Percentiles rank a stretch among this genome's conserved stretches.
phyloP scores from a whole-genome alignment of 2,797 vertebrate species.

The Siniperca obscura region DNA sequence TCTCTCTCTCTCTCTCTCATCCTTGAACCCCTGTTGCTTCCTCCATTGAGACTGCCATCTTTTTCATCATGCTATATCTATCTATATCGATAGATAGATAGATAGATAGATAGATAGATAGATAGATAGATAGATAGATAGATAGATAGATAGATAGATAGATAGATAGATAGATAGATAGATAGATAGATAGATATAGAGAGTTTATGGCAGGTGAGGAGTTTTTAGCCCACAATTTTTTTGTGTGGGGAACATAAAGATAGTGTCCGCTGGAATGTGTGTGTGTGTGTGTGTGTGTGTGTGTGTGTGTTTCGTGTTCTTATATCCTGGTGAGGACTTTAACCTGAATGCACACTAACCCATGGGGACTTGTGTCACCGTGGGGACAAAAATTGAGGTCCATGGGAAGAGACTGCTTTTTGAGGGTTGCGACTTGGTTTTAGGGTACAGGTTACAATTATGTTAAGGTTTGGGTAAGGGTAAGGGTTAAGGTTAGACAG shows the following conservation, averaged over 20 bases:
- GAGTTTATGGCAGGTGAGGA: slow-evolving; percentile 16
- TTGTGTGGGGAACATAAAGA: slow-evolving; percentile 7
- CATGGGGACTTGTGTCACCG: too few species aligned
- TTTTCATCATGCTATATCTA: neutral
- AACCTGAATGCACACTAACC: too few species aligned
- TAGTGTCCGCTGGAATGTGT: neutral
- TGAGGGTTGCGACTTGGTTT: too few species aligned
- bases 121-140: neutral
- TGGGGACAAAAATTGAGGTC: too few species aligned
- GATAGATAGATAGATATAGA: neutral
- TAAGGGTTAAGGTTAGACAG: too few species aligned
- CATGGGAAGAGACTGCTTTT: too few species aligned
- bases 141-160: neutral
- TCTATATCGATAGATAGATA: neutral
- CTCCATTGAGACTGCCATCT: slow-evolving; percentile 34
- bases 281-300: slow-evolving; percentile 26
- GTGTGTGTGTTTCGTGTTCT: slow-evolving; percentile 3
- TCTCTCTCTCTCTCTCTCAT: slow-evolving; percentile 30
- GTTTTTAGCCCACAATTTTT: slow-evolving; percentile 19
- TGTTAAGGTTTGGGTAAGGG: too few species aligned
- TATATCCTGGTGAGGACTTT: too few species aligned
- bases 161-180: neutral
- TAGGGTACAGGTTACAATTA: too few species aligned
- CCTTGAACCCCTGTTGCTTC: slow-evolving; percentile 56
- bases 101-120: neutral